Percentiles rank a stretch among this genome's conserved stretches.
Conservation (phyloP, 2,888 invertebrate genomes). For the Drosophila mimetica region DNA sequence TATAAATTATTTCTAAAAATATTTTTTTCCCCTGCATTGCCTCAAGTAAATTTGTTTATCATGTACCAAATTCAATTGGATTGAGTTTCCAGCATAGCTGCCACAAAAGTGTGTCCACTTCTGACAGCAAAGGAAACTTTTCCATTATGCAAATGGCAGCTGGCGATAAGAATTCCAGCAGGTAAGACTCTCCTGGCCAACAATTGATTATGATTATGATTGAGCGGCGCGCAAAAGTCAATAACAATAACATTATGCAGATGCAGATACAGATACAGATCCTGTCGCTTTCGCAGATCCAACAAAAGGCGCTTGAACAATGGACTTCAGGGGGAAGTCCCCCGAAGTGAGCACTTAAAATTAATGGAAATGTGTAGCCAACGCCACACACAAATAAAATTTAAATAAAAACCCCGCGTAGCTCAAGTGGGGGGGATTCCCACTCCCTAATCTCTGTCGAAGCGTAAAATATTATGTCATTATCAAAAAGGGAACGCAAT, state of each 20-base stretch:
- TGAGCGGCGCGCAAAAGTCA: constrained; percentile 75
- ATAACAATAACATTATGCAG: constrained; percentile 73
- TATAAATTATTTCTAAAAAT: no score
- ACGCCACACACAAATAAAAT: constrained; percentile 63
- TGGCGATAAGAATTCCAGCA: constrained; percentile 61
- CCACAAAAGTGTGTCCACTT: constrained; percentile 34
- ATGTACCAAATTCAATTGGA: constrained; percentile 16
- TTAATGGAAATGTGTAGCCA: constrained; percentile 76
- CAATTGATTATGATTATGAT: constrained; percentile 80
- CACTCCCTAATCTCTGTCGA: constrained; percentile 60
- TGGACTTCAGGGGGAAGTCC: constrained; percentile 32
- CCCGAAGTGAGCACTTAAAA: constrained; percentile 67
- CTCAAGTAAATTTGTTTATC: no score
- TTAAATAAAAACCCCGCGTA: constrained; percentile 65
- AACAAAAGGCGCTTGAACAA: constrained; percentile 45
- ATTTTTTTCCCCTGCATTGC: no score
- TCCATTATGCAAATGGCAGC: constrained; percentile 67
- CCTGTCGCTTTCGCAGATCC: constrained; percentile 33
- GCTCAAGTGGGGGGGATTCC: constrained; percentile 54
- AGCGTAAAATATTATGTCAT: constrained; percentile 82
- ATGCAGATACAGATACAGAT: constrained; percentile 49
- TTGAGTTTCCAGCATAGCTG: constrained; percentile 7
- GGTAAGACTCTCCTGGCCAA: constrained; percentile 50
- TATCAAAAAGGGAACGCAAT: constrained; percentile 76
- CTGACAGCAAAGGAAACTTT: constrained; percentile 26